Conservation (phyloP, 2,888 invertebrate genomes). For the Desoria tigrina region DNA sequence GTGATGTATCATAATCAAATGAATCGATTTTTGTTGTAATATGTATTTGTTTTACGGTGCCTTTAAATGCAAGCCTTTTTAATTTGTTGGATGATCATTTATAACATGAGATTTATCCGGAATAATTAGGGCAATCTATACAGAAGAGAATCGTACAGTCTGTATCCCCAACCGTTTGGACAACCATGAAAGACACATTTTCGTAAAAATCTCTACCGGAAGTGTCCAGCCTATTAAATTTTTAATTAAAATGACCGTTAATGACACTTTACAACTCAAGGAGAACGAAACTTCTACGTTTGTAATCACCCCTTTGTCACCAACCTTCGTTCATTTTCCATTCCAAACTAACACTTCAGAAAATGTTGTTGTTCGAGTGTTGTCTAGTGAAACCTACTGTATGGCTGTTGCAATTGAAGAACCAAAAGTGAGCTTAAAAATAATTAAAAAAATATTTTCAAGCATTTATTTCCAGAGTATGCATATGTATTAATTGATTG, state of each 20-base stretch:
- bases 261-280: neutral
- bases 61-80: neutral
- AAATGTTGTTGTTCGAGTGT: constrained; percentile 4
- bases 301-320: neutral
- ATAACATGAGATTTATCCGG: no score
- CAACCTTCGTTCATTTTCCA: neutral
- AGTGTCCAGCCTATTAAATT: neutral
- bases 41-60: no score
- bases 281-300: no score
- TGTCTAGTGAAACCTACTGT: constrained; percentile 67
- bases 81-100: no score
- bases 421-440: constrained; percentile 5
- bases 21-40: no score
- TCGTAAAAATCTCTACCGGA: neutral
- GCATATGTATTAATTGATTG: neutral
- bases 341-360: neutral
- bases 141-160: neutral
- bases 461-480: no score
- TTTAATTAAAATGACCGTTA: neutral
- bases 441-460: neutral
- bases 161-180: neutral
- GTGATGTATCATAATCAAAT: no score
- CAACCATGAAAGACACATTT: neutral
- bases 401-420: constrained; percentile 75
- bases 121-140: neutral